Conservation (phyloP, 2,113 vertebrate species). For the Morphnarchus princeps region DNA sequence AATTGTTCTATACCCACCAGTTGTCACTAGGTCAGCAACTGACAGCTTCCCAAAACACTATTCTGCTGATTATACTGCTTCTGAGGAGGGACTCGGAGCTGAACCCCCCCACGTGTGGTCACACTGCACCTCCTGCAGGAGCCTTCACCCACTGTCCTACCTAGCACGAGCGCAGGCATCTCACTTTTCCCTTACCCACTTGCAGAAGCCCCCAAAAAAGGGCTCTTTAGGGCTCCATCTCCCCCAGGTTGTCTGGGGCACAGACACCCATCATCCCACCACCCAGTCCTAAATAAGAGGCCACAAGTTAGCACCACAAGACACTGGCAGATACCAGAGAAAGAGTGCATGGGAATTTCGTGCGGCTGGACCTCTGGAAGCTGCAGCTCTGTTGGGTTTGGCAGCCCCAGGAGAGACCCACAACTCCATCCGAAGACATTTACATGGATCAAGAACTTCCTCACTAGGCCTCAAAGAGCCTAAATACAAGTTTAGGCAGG, state of each 20-base stretch:
- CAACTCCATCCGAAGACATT: neutral
- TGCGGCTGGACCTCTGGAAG: neutral
- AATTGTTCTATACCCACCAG: neutral
- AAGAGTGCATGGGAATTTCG: neutral
- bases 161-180: neutral
- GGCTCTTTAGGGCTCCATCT: neutral
- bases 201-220: neutral
- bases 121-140: neutral
- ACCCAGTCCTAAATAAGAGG: neutral
- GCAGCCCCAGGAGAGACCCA: neutral
- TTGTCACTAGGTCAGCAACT: neutral
- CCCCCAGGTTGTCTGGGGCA: neutral
- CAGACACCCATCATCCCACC: neutral
- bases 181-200: neutral
- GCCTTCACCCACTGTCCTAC: neutral
- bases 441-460: neutral
- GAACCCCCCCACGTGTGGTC: neutral
- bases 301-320: neutral
- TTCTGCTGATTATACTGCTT: neutral
- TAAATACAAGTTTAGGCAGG: neutral
- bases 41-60: neutral
- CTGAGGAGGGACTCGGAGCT: neutral
- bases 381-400: neutral
- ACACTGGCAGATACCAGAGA: neutral
- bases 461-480: neutral